These are phyloP conservation scores for Cryptocheilus praepositus DNA, from an alignment of 2,888 invertebrate genomes.

Conservation along the genomic window DNA sequence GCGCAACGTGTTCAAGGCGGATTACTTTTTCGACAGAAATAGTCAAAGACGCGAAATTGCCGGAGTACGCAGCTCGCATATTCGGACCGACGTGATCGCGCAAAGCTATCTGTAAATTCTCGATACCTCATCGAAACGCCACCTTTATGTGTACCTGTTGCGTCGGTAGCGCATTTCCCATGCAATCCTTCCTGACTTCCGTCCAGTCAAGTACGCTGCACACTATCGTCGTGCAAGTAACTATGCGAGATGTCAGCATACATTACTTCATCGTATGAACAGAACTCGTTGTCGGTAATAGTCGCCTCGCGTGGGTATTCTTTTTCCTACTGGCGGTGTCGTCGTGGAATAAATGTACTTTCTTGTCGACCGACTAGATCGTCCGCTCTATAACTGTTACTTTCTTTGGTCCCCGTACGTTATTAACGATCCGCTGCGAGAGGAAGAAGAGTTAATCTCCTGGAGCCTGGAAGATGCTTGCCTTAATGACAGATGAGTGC, in stretches of 20 bases:
- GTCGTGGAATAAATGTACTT: conserved; percentile 33
- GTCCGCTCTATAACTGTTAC: conserved; percentile 22
- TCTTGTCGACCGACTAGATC: conserved; percentile 20
- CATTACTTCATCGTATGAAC: too few relatives aligned
- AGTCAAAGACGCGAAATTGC: too few relatives aligned
- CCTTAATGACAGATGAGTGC: too few relatives aligned
- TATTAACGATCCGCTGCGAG: conserved; percentile 21
- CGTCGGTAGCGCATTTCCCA: conserved; percentile 36
- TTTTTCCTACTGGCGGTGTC: conserved; percentile 24
- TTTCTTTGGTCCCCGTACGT: conserved; percentile 24
- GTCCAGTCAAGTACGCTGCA: conserved; percentile 1
- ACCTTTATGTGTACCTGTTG: conserved; percentile 34
- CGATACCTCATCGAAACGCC: not conserved
- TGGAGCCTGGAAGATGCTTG: not conserved
- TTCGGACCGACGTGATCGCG: not conserved
- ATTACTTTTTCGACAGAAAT: too few relatives aligned
- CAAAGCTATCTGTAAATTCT: not conserved
- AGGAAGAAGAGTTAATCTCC: conserved; percentile 28
- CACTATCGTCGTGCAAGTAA: too few relatives aligned
- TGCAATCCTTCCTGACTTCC: conserved; percentile 30
- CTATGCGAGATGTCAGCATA: too few relatives aligned
- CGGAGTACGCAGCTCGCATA: too few relatives aligned
- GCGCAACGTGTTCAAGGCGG: too few relatives aligned
- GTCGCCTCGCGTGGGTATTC: conserved; percentile 28
- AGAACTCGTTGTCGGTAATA: conserved; percentile 12